Evolutionary conservation across 2,888 invertebrate species (phyloP), one percentile per base, ranked within the genome.

Genomic region (Hedychridium roseum): DNA sequence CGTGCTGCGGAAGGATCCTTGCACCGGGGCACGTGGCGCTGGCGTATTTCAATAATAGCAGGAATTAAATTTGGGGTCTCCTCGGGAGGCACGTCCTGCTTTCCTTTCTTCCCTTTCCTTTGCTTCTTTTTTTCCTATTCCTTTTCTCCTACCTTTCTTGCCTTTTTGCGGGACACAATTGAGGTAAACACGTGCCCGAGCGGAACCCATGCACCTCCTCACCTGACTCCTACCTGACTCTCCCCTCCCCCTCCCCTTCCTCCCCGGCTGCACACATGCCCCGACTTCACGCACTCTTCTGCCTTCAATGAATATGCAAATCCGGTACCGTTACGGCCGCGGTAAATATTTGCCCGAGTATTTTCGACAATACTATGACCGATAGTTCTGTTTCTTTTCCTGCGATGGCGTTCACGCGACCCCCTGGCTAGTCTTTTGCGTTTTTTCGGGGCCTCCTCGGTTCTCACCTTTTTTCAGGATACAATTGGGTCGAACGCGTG

Each of bases 41-140:
- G 51, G 53, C 47, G 60, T 61, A 66, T 66, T 67, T 69, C 56
- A 66, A 72, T 73, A 72, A 71, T 68, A 67, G 68, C 56, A 63
- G 66, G 68, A 70, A 71, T 71, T 68, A 70, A 70, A 69, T 20
- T 20, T 26, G 32, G 12, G 40, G 42, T 45, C 54, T 57, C 48
- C 39, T 59, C 36, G 42, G 26, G 44, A 46, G 26, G 49, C 45
- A 47, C 53, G 56, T 52, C 55, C 60, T 50, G 52, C 58, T 58
- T 53, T 54, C 60, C 55, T 57, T 56, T 57, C 47, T 50, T 48
- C 45, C 59, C 45, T 38, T 49, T 30, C 9, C 40, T 38, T 36
- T 15, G 30, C 20, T 21, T 15, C 12, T 6, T 15, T 12, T 5
- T 15, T 12, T 35, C 23, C 37, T 42, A 34, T 55, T 41, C 28